A percentile compares a stretch with the other conserved stretches of the same genome.
These are phyloP conservation scores for Selene dorsalis DNA, from an alignment of 2,797 vertebrate species.

Conservation along the genomic window DNA sequence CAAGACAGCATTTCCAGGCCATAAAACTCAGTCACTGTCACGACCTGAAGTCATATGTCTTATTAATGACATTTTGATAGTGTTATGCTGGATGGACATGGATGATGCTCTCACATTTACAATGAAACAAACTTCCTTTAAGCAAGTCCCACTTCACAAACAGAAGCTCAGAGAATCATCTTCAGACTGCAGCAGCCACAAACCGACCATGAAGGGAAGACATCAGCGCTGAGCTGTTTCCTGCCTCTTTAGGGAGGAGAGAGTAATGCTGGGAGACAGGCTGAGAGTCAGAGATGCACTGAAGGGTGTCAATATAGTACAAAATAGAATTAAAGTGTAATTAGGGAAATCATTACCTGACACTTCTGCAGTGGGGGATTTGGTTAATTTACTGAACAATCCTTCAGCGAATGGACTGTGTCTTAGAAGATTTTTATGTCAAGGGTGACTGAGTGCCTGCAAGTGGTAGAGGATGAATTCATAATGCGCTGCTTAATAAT, in stretches of 20 bases:
- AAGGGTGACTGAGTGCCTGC: slow-evolving; percentile 76
- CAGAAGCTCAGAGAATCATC: slow-evolving; percentile 39
- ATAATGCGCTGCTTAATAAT: slow-evolving; percentile 70
- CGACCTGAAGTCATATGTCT: slow-evolving; percentile 27
- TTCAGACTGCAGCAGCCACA: slow-evolving; percentile 56
- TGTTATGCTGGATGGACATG: slow-evolving; percentile 12
- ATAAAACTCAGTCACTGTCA: slow-evolving; percentile 23
- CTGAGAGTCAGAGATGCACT: slow-evolving; percentile 75
- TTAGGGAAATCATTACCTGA: slow-evolving; percentile 87
- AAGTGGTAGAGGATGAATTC: slow-evolving; percentile 73
- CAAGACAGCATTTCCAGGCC: slow-evolving; percentile 31
- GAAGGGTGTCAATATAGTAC: slow-evolving; percentile 85
- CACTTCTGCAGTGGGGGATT: slow-evolving; percentile 81
- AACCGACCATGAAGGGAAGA: slow-evolving; percentile 75
- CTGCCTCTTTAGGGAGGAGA: slow-evolving; percentile 69
- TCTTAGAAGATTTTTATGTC: slow-evolving; percentile 76
- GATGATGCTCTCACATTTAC: slow-evolving; percentile 26
- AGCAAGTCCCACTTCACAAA: slow-evolving; percentile 53
- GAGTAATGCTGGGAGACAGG: slow-evolving; percentile 68
- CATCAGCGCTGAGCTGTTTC: slow-evolving; percentile 61
- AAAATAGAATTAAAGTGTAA: slow-evolving; percentile 87
- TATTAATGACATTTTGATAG: slow-evolving; percentile 35
- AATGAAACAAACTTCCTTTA: slow-evolving; percentile 35
- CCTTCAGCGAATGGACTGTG: slow-evolving; percentile 75
- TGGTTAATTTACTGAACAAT: slow-evolving; percentile 84